Conservation (phyloP, 2,113 vertebrate species). For the Oreochromis aureus region DNA sequence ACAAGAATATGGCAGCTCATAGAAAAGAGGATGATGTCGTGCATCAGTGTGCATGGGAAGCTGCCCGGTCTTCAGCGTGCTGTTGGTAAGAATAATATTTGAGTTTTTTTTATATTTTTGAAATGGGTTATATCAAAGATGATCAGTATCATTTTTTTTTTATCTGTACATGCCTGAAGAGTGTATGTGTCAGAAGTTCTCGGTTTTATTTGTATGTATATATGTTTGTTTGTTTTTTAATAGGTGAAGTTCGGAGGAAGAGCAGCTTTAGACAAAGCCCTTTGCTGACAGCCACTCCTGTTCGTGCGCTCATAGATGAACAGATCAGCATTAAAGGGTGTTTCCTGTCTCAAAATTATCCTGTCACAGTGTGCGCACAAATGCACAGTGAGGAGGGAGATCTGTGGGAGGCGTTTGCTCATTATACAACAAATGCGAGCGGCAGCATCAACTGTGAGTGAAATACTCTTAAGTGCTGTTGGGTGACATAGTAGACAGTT, state of each 20-base stretch:
- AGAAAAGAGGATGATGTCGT: not conserved
- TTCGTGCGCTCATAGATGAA: not conserved
- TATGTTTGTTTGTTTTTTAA: not conserved
- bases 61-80: not conserved
- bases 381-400: not conserved
- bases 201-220: not conserved
- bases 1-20: not conserved
- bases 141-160: not conserved
- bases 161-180: not conserved
- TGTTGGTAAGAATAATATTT: conserved; percentile 19
- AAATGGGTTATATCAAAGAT: not conserved
- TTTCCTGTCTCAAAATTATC: not conserved
- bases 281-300: not conserved
- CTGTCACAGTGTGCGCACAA: not conserved
- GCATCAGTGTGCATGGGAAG: not conserved
- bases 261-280: not conserved
- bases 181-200: not conserved
- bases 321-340: not conserved
- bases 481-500: not conserved
- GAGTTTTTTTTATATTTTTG: not conserved
- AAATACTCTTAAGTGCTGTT: not conserved
- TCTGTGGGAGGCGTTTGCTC: not conserved
- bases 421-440: not conserved
- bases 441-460: not conserved
- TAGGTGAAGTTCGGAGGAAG: not conserved